Evolutionary conservation across 2,888 invertebrate genomes (phyloP).

Genomic region (Prosopocoilus inquinatus): DNA sequence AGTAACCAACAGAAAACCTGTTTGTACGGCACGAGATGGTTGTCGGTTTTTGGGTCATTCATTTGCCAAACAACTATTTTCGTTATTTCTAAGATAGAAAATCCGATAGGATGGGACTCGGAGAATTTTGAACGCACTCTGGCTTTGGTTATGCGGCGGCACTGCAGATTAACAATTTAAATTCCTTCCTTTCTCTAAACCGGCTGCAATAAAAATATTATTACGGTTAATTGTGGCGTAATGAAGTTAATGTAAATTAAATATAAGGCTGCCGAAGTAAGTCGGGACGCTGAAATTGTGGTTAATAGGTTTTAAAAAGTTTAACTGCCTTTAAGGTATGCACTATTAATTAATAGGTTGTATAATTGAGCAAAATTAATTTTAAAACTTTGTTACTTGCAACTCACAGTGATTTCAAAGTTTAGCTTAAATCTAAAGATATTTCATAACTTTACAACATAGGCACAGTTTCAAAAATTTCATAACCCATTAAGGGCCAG

Average conservation of each 20-base stretch:
- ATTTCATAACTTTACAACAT: no score
- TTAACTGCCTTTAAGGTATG: no score
- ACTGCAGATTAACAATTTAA: neutral
- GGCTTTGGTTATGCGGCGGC: no score
- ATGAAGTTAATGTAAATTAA: slow-evolving; percentile 3
- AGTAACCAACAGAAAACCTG: slow-evolving; percentile 4
- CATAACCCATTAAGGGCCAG: no score
- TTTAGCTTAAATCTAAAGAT: no score
- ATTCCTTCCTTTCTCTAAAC: slow-evolving; percentile 5
- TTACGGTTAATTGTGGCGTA: neutral
- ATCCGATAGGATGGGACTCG: neutral
- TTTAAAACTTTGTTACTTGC: no score
- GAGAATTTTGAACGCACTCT: no score
- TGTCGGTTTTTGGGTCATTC: slow-evolving; percentile 3
- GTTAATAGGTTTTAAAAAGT: neutral
- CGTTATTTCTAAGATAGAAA: neutral
- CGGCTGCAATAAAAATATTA: slow-evolving; percentile 1
- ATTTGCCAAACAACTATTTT: neutral
- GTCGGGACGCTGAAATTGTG: neutral
- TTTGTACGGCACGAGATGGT: slow-evolving; percentile 1
- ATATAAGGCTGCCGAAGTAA: neutral
- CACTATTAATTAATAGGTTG: no score
- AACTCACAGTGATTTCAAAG: no score
- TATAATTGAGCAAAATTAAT: no score
- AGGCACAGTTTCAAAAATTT: no score